phyloP scores from a whole-genome alignment of 2,113 vertebrate genomes.

The Antigone vipio region DNA sequence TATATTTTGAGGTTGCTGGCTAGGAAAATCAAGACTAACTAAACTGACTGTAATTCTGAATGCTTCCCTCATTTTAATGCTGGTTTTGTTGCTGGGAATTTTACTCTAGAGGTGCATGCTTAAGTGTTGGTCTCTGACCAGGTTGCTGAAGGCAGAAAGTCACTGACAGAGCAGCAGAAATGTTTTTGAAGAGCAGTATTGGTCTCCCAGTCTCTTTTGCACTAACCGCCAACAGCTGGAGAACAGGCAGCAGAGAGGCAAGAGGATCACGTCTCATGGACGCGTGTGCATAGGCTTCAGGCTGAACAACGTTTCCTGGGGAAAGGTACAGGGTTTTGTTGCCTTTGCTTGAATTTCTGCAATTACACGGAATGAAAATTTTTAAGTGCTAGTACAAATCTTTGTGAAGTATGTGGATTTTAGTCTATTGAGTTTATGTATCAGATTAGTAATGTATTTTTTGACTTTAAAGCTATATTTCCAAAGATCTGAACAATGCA shows the following conservation, averaged over 20 bases:
- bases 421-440: not conserved
- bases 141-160: not conserved
- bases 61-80: not conserved
- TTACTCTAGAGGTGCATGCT: not conserved
- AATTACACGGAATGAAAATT: not conserved
- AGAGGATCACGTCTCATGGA: not conserved
- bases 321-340: not conserved
- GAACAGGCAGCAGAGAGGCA: not conserved
- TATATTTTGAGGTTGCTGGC: not conserved
- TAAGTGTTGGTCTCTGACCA: not conserved
- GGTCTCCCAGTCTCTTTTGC: not conserved
- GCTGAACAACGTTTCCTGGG: not conserved
- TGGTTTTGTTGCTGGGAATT: not conserved
- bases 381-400: not conserved
- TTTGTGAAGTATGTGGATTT: not conserved
- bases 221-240: constrained; percentile 20
- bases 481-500: not conserved
- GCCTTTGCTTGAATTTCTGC: not conserved
- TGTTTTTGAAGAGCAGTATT: not conserved
- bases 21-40: not conserved
- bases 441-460: not conserved
- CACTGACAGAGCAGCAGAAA: not conserved
- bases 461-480: not conserved
- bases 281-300: not conserved
- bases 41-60: not conserved